Percentiles rank a stretch among this genome's conserved stretches.
Evolutionary conservation across 2,797 vertebrate species (phyloP).

Genomic region (Pitangus sulphuratus): DNA sequence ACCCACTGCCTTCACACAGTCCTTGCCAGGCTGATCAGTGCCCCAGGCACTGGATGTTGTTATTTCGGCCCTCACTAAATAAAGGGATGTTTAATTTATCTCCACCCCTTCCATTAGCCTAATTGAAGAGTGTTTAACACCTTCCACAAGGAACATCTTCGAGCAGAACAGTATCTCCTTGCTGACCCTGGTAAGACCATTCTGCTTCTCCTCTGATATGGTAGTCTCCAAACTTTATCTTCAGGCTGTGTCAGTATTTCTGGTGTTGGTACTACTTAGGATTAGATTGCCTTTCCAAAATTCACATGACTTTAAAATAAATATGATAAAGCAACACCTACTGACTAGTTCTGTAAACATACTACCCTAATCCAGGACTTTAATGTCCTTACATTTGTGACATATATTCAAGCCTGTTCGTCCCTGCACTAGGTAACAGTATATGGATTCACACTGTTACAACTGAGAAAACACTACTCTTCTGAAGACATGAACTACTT

Average conservation of each 20-base stretch:
- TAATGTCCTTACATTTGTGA: not conserved
- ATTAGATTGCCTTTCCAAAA: not conserved
- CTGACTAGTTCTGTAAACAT: not conserved
- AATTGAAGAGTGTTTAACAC: not conserved
- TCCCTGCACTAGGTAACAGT: not conserved
- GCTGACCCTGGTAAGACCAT: not conserved
- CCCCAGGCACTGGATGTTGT: not conserved
- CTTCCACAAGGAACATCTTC: not conserved
- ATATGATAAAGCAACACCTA: not conserved
- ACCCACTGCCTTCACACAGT: accelerated
- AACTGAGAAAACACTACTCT: not conserved
- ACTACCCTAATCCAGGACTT: not conserved
- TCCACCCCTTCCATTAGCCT: not conserved
- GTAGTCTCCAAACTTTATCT: not conserved
- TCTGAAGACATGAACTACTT: not conserved
- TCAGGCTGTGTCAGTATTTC: not conserved
- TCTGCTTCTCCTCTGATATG: not conserved
- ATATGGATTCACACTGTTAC: not conserved
- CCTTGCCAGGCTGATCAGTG: not conserved
- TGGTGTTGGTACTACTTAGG: not conserved
- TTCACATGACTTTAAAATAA: not conserved
- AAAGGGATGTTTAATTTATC: not conserved
- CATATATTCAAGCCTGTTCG: not conserved
- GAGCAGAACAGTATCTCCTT: not conserved
- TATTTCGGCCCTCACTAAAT: not conserved